phyloP scores from a whole-genome alignment of 2,797 vertebrate species.

The Euphonia xanthogaster region DNA sequence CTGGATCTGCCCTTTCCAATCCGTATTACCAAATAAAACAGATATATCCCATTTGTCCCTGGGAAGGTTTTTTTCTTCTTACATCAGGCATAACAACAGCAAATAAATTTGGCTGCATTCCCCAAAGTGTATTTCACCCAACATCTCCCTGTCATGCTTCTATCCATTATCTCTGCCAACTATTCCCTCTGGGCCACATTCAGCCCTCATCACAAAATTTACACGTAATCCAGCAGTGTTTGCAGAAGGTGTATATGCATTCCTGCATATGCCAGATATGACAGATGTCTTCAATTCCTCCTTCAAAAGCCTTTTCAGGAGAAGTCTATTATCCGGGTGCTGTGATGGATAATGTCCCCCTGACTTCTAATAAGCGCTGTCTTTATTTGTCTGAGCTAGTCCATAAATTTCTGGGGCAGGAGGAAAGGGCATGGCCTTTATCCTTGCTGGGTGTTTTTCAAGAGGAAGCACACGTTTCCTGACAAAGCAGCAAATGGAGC shows the following conservation, averaged over 20 bases:
- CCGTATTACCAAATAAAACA: not conserved
- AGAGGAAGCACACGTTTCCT: slow-evolving; percentile 41
- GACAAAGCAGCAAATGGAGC: not conserved
- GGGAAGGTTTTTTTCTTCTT: not conserved
- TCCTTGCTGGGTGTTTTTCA: not conserved
- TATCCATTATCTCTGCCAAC: not conserved
- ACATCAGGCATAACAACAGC: not conserved
- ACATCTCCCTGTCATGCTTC: not conserved
- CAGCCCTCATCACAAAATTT: not conserved
- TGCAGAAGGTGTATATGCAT: not conserved
- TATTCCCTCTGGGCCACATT: not conserved
- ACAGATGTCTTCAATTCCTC: slow-evolving; percentile 1
- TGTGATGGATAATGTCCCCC: not conserved
- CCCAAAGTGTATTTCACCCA: not conserved
- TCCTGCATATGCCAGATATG: not conserved
- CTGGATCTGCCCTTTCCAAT: not conserved
- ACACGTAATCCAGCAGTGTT: not conserved
- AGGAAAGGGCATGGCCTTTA: not conserved
- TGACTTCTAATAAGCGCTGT: not conserved
- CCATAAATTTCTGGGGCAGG: not conserved
- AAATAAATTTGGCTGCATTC: not conserved
- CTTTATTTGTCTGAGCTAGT: slow-evolving; percentile 7
- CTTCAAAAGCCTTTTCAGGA: not conserved
- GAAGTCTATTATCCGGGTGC: not conserved
- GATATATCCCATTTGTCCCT: not conserved